phyloP scores from a whole-genome alignment of 2,797 vertebrate species.

The Ciconia nigra region DNA sequence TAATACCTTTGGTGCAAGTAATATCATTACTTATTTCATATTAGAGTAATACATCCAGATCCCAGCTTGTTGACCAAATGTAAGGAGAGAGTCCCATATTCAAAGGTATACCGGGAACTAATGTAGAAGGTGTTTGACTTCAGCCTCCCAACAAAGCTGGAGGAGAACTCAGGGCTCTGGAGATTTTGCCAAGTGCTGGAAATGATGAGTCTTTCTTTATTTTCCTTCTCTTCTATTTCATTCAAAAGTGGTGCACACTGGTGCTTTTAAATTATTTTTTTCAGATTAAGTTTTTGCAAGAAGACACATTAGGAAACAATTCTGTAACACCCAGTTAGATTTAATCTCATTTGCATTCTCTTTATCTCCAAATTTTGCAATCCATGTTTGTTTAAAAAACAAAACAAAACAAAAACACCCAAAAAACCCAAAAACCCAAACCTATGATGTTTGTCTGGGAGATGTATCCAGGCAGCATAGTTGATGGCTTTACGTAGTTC shows the following conservation, averaged over 20 bases:
- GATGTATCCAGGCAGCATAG: neutral
- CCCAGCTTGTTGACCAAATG: neutral
- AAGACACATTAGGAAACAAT: neutral
- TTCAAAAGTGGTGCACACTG: neutral
- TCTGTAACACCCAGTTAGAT: neutral
- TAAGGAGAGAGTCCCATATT: neutral
- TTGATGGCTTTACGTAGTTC: neutral
- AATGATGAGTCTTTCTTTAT: neutral
- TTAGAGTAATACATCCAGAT: neutral
- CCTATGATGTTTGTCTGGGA: neutral
- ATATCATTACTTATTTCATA: neutral
- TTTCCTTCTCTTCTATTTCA: neutral
- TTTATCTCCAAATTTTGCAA: slow-evolving; percentile 22
- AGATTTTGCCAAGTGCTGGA: neutral
- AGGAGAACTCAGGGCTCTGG: neutral
- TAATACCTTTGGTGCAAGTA: neutral
- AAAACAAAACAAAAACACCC: neutral
- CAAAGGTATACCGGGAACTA: neutral
- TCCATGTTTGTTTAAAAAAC: neutral
- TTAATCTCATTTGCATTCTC: neutral
- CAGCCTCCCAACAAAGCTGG: neutral
- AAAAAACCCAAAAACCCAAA: neutral
- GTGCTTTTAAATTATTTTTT: neutral
- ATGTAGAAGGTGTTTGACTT: neutral
- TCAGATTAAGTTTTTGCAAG: neutral